phyloP scores from a whole-genome alignment of 30 jellyfish, hydroid and myxozoan species.

The Cassiopea andromeda region DNA sequence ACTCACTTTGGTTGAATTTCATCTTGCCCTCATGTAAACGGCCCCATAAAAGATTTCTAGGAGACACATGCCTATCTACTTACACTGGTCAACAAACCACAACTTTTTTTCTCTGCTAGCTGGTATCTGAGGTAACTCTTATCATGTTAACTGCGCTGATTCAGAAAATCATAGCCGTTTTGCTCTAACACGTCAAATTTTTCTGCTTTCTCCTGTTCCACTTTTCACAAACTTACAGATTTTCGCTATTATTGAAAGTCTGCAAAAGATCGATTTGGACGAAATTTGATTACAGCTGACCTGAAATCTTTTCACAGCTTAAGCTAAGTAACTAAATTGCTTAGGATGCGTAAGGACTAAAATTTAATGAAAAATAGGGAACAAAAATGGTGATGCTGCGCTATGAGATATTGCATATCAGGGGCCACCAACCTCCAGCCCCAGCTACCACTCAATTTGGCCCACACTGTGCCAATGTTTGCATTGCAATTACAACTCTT shows the following conservation, averaged over 20 bases:
- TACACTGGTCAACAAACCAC: slow-evolving; percentile 5
- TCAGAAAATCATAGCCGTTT: slow-evolving; percentile 3
- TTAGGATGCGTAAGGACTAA: neutral
- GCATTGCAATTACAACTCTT: no score
- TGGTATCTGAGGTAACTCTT: slow-evolving; percentile 15
- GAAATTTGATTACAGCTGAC: neutral
- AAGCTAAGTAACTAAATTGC: neutral
- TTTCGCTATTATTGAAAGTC: slow-evolving; percentile 6
- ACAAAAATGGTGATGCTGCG: neutral
- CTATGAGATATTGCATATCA: neutral
- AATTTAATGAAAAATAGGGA: neutral
- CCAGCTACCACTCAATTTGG: no score
- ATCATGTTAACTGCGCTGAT: slow-evolving; percentile 10
- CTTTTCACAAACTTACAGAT: neutral
- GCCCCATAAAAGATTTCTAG: no score
- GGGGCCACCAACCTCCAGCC: no score
- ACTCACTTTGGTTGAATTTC: no score
- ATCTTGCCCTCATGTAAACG: no score
- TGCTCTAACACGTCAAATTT: slow-evolving; percentile 16
- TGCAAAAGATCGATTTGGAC: neutral
- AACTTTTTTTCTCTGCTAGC: slow-evolving; percentile 8
- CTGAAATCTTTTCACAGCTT: neutral
- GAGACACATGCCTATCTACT: no score
- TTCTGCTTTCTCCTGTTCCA: slow-evolving; percentile 5
- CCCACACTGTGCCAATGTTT: no score